Evolutionary conservation across 2,888 invertebrate species (phyloP), one percentile per base, ranked within the genome.

Genomic region (Opisthograptis luteolata): DNA sequence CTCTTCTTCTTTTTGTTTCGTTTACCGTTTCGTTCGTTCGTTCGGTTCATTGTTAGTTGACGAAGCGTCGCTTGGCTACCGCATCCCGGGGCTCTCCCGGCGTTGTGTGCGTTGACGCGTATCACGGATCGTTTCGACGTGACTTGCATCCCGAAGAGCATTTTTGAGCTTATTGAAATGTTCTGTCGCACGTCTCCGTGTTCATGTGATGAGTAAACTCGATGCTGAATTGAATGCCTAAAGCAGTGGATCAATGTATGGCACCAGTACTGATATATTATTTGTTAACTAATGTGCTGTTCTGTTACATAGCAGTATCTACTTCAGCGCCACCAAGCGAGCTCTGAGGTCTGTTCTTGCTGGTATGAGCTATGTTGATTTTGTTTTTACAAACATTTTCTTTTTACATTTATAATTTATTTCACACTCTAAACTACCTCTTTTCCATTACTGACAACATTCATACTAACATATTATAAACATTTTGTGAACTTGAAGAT

Each of bases 1-100:
- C 87, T 87, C 73, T 66, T 55, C 62, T 69, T 66, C 62, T 50
- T 69, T 73, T 66, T 66, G 63, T 64, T 75, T 48, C 31, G 66
- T 64, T 66, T 43, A 53, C 65, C 58, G 55, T 70, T 64, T 54
- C 40, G 55, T 59, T 59, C 34, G 48, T 56, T 32, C 27, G 42
- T 52, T 50, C 28, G 8, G 60, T 62, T 47, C 25, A 10, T 14
- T 40, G 28, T 43, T 46, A 45, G 55, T 30, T 8, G 14, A 14
- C 22, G 46, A 45, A 30, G 45, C 54, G 36, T 37, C 37, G 36
- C 44, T 43, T 53, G 24, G 9, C 27, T 13, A 3, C 25, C 36
- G 35, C 47, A 28, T 47, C 19, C 37, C 39, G 41, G 35, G 27
- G n/a, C 10, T 24, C 25, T 15, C 17, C 27, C 36, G 43, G 40